Conservation (phyloP, 2,888 invertebrate species). For the Xestoiulus laeticollis region DNA sequence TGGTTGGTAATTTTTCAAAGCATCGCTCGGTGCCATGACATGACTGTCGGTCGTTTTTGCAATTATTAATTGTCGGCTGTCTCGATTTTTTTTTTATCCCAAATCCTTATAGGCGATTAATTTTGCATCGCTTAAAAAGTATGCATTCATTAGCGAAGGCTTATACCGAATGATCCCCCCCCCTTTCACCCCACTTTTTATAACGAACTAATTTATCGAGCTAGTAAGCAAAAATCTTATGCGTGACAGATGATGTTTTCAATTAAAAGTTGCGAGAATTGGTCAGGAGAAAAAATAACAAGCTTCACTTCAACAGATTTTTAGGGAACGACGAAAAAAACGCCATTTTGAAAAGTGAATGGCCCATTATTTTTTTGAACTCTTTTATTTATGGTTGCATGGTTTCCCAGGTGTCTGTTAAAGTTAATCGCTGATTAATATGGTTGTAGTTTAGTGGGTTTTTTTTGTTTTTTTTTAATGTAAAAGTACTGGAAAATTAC, state of each 20-base stretch:
- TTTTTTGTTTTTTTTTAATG: too few relatives aligned
- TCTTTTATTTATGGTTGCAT: background rate
- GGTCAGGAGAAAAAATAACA: background rate
- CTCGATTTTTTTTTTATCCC: background rate
- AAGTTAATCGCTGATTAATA: background rate
- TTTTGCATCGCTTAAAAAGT: constrained; percentile 27
- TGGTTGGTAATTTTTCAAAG: background rate
- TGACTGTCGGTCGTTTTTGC: background rate
- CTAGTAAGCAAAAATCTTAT: constrained; percentile 20
- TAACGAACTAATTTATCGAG: constrained; percentile 20
- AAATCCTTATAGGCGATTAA: constrained; percentile 10
- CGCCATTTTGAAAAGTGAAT: background rate
- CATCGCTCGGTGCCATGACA: background rate
- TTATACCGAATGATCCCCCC: background rate
- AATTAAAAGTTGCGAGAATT: constrained; percentile 24
- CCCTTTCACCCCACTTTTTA: background rate
- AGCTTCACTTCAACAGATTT: background rate
- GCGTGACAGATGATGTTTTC: constrained; percentile 27
- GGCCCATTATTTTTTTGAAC: background rate
- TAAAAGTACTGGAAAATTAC: too few relatives aligned
- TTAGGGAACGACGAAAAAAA: background rate
- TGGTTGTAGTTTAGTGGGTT: too few relatives aligned
- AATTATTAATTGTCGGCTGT: constrained; percentile 41
- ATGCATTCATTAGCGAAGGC: background rate
- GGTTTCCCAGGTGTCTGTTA: background rate